phyloP scores from a whole-genome alignment of 2,888 invertebrate genomes.

The Thera obeliscata region DNA sequence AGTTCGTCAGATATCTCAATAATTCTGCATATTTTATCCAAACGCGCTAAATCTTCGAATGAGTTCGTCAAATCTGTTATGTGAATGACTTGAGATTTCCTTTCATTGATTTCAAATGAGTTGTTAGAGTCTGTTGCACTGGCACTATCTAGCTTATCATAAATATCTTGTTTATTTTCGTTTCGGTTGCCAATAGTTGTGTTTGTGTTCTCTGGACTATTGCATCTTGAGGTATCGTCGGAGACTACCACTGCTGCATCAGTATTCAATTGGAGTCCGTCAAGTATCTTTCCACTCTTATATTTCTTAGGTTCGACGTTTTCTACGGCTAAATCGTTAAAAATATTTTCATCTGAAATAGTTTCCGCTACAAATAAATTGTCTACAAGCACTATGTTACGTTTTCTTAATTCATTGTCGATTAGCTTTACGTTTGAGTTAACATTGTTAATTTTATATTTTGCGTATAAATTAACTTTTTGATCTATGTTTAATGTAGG shows the following conservation, averaged over 20 bases:
- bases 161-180: constrained; percentile 60
- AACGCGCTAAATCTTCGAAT: constrained; percentile 66
- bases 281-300: constrained; percentile 32
- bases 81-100: constrained; percentile 69
- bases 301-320: constrained; percentile 22
- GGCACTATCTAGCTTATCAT: constrained; percentile 73
- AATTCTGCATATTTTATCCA: constrained; percentile 76
- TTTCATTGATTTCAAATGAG: constrained; percentile 67
- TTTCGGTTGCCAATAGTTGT: constrained; percentile 47
- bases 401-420: constrained; percentile 49
- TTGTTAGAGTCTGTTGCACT: constrained; percentile 69
- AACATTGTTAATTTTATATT: constrained; percentile 21
- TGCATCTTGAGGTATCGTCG: constrained; percentile 42
- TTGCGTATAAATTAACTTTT: constrained; percentile 13
- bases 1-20: constrained; percentile 80
- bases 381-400: constrained; percentile 46
- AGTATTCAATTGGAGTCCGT: constrained; percentile 30
- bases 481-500: constrained; percentile 8
- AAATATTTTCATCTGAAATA: constrained; percentile 17
- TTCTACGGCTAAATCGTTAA: constrained; percentile 7
- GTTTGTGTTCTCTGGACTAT: constrained; percentile 44
- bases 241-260: constrained; percentile 31
- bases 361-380: constrained; percentile 17
- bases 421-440: constrained; percentile 36
- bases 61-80: constrained; percentile 71